Conservation (phyloP, 1,140 invertebrate genomes). For the Mylabris phalerata region DNA sequence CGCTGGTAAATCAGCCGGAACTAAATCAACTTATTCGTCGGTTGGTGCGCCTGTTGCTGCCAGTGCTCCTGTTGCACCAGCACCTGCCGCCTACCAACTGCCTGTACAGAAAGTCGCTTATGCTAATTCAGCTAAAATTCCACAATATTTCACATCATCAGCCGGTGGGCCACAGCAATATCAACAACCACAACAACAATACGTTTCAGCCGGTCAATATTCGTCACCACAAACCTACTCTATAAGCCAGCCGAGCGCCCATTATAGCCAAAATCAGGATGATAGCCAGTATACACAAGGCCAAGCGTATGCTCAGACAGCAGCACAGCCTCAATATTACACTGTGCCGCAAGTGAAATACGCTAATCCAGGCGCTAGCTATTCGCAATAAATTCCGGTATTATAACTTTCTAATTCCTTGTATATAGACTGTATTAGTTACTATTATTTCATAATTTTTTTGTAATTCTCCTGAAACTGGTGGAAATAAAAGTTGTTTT, state of each 20-base stretch:
- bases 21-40: not conserved
- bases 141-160: not conserved
- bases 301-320: not conserved
- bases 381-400: constrained; percentile 11
- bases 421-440: not conserved
- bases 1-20: constrained; percentile 23
- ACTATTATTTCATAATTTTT: not conserved
- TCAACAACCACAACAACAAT: not conserved
- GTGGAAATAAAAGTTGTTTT: constrained; percentile 1
- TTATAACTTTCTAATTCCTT: not conserved
- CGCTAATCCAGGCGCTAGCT: constrained; percentile 18
- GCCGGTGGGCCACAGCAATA: not conserved
- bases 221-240: constrained; percentile 5
- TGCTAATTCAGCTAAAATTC: constrained; percentile 1
- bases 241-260: constrained; percentile 3
- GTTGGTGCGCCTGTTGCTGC: not conserved
- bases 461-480: not conserved
- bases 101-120: constrained; percentile 21
- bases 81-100: not conserved
- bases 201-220: constrained; percentile 3
- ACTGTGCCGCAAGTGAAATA: constrained; percentile 14
- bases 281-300: not conserved
- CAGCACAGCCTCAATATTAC: constrained; percentile 3
- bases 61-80: constrained; percentile 1
- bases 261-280: constrained; percentile 3